phyloP scores from a whole-genome alignment of 2,797 vertebrate species.

The Brachyalestes nurse region DNA sequence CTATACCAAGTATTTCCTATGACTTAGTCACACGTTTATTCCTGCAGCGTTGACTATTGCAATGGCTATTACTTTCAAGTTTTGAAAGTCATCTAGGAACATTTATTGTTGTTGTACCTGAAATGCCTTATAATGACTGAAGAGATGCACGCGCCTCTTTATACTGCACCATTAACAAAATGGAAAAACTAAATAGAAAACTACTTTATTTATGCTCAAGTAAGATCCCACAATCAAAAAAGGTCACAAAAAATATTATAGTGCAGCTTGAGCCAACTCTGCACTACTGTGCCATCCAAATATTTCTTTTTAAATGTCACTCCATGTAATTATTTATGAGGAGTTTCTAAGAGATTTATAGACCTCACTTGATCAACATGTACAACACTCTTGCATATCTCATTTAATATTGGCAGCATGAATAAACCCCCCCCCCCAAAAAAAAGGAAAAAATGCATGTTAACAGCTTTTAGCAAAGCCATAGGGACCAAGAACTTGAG shows the following conservation, averaged over 20 bases:
- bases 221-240: background rate
- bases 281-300: background rate
- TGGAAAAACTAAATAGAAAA: too few species aligned
- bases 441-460: background rate
- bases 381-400: background rate
- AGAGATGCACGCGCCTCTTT: too few species aligned
- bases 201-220: too few species aligned
- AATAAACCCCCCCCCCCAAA: too few species aligned
- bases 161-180: too few species aligned
- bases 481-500: constrained; percentile 21
- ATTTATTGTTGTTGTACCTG: too few species aligned
- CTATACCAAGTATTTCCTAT: too few species aligned
- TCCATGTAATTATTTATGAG: background rate
- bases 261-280: background rate
- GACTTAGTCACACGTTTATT: too few species aligned
- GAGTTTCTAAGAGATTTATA: constrained; percentile 7
- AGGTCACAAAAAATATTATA: background rate
- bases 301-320: constrained; percentile 1
- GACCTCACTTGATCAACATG: background rate
- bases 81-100: too few species aligned
- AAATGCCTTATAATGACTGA: too few species aligned
- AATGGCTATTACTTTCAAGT: too few species aligned
- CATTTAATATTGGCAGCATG: background rate
- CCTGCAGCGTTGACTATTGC: too few species aligned
- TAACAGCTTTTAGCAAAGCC: background rate